Evolutionary conservation across 2,797 vertebrate species (phyloP).

Genomic region (Acanthis flammea): DNA sequence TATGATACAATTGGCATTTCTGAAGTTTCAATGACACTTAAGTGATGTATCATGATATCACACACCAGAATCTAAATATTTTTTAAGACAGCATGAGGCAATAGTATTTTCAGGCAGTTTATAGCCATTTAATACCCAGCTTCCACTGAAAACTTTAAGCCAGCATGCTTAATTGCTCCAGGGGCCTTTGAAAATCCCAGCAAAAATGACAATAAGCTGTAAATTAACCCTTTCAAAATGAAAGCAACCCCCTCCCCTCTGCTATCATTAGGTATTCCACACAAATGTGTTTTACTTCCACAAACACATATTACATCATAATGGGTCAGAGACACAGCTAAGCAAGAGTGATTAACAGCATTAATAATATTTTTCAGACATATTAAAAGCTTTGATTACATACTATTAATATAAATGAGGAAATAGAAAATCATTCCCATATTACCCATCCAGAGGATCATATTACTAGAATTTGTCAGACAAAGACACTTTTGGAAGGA

Average conservation of each 20-base stretch:
- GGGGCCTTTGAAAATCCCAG: background rate
- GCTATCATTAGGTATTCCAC: background rate
- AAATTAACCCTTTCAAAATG: background rate
- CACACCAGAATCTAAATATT: background rate
- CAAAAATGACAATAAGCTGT: background rate
- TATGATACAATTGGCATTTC: background rate
- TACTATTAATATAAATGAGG: background rate
- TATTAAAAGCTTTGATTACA: background rate
- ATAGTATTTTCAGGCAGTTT: background rate
- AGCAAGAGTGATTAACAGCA: background rate
- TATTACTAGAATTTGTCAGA: background rate
- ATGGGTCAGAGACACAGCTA: background rate
- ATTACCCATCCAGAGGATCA: background rate
- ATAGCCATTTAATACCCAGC: background rate
- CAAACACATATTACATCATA: background rate
- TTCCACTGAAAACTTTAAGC: background rate
- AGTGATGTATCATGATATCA: background rate
- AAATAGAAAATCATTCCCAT: background rate
- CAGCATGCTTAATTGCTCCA: slow-evolving; percentile 9
- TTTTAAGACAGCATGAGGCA: background rate
- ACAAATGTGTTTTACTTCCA: background rate
- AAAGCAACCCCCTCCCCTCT: background rate
- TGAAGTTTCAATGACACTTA: background rate
- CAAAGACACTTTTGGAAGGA: background rate
- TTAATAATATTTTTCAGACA: background rate